Percentiles rank a stretch among this genome's conserved stretches.
Conservation (phyloP, 2,113 vertebrate genomes). For the Brienomyrus brachyistius region DNA sequence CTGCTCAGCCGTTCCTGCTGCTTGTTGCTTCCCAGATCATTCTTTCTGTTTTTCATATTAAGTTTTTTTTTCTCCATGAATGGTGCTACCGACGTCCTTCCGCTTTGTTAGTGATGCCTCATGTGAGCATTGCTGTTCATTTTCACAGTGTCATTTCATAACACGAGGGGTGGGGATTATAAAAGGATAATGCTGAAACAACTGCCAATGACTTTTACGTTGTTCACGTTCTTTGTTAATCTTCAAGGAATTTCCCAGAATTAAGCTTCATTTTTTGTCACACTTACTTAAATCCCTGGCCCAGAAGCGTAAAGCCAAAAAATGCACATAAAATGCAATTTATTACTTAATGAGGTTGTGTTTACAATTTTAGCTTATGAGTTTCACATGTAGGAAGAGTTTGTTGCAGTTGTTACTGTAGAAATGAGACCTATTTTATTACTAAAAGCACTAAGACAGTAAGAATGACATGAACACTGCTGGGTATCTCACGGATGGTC, state of each 20-base stretch:
- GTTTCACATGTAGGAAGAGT: background rate
- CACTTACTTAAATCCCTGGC: background rate
- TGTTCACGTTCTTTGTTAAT: background rate
- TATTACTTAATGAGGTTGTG: background rate
- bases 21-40: background rate
- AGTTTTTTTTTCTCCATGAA: background rate
- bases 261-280: background rate
- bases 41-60: background rate
- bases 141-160: background rate
- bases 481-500: background rate
- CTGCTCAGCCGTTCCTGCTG: constrained; percentile 23
- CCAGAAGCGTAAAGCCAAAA: background rate
- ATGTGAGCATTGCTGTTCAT: background rate
- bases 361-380: constrained; percentile 10
- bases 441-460: background rate
- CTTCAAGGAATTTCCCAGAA: background rate
- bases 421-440: constrained; percentile 2
- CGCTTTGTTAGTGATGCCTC: background rate
- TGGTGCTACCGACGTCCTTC: background rate
- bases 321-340: background rate
- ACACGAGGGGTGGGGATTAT: background rate
- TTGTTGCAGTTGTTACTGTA: background rate
- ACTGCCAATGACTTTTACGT: background rate
- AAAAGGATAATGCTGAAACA: background rate
- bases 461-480: background rate